A percentile compares a stretch with the other conserved stretches of the same genome.
phyloP scores from a whole-genome alignment of 92 coral and sea anemone genomes.

The Chrysogorgia sp. region DNA sequence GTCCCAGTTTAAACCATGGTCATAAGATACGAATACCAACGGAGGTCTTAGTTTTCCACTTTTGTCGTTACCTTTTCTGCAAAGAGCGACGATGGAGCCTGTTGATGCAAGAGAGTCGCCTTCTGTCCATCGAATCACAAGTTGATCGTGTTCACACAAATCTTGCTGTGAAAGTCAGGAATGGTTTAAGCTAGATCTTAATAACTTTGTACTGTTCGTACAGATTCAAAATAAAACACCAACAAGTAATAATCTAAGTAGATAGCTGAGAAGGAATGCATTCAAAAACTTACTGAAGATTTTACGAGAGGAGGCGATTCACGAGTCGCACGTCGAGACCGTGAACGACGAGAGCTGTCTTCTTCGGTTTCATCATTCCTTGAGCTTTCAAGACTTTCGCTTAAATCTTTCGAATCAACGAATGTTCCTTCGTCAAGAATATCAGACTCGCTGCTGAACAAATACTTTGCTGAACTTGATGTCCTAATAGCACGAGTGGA shows the following conservation, averaged over 20 bases:
- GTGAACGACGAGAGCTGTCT: neutral
- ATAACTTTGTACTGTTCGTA: too few relatives aligned
- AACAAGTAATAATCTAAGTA: too few relatives aligned
- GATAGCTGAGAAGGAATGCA: too few relatives aligned
- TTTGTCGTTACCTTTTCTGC: neutral
- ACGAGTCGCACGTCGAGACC: neutral
- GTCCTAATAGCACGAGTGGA: neutral
- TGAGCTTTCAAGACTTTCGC: neutral
- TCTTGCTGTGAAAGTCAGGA: neutral
- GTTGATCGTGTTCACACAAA: neutral
- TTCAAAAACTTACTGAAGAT: neutral
- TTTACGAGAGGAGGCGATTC: neutral
- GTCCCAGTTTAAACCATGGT: slow-evolving; percentile 20
- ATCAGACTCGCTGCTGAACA: slow-evolving; percentile 24
- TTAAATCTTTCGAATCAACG: neutral
- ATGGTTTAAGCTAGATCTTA: too few relatives aligned
- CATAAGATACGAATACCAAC: slow-evolving; percentile 8
- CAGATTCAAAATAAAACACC: too few relatives aligned
- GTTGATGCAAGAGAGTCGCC: neutral
- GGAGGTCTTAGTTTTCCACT: neutral
- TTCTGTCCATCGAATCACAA: neutral
- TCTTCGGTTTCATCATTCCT: neutral
- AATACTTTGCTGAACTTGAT: slow-evolving; percentile 15
- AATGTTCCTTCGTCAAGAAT: neutral
- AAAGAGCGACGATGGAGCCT: neutral